phyloP scores from a whole-genome alignment of 2,113 vertebrate species.

The Piliocolobus tephrosceles region DNA sequence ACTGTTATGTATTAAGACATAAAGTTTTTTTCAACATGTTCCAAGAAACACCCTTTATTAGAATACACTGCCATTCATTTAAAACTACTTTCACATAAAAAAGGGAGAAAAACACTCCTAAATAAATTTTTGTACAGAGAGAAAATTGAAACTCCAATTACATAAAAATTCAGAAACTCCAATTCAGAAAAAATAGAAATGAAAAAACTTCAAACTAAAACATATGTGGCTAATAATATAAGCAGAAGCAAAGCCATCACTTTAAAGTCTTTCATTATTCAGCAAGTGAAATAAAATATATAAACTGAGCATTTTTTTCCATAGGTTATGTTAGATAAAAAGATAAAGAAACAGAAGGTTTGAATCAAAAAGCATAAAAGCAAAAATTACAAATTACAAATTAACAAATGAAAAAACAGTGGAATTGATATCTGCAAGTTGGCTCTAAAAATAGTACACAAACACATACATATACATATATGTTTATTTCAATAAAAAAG shows the following conservation, averaged over 20 bases:
- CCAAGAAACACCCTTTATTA: background rate
- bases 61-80: background rate
- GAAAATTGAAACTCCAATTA: background rate
- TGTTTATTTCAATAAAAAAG: background rate
- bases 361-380: background rate
- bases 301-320: background rate
- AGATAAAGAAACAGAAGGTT: background rate
- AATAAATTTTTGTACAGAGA: background rate
- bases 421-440: background rate
- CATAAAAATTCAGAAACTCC: too few species aligned
- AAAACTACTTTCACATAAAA: background rate
- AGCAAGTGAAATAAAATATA: conserved; percentile 12
- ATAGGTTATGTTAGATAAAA: background rate
- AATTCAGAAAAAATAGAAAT: background rate
- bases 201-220: background rate
- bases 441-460: background rate
- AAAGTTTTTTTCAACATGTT: background rate
- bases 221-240: background rate
- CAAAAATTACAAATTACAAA: background rate
- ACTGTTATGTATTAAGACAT: background rate
- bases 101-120: background rate
- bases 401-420: background rate
- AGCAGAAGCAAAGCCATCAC: background rate
- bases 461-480: background rate
- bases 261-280: conserved; percentile 1